Conservation (phyloP, 2,113 vertebrate species). For the Syngnathus typhle region DNA sequence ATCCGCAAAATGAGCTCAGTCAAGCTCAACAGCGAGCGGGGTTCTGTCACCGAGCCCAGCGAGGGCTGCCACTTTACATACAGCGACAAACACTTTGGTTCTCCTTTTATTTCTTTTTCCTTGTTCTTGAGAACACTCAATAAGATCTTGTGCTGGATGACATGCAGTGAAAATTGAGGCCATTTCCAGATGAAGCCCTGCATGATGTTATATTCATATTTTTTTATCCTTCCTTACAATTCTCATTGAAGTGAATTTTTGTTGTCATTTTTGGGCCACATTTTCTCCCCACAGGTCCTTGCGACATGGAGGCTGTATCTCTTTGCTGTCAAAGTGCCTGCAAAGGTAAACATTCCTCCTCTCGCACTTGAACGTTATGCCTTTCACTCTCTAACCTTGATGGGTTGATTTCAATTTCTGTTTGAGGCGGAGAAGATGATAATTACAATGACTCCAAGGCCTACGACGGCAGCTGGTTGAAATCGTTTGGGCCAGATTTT, state of each 20-base stretch:
- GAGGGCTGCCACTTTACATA: too few species aligned
- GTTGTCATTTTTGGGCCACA: constrained; percentile 21
- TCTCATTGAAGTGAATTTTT: neutral
- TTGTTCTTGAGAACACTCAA: too few species aligned
- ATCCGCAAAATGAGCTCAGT: too few species aligned
- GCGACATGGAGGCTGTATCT: constrained; percentile 83
- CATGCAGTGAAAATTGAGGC: neutral
- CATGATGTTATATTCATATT: too few species aligned
- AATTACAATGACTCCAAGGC: neutral
- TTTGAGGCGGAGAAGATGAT: constrained; percentile 19
- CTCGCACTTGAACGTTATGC: constrained; percentile 45
- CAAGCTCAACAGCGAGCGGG: too few species aligned
- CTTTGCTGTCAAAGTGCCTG: constrained; percentile 80
- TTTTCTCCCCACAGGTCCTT: constrained; percentile 68
- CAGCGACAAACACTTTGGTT: too few species aligned
- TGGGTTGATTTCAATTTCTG: constrained; percentile 39
- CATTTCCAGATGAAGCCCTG: neutral
- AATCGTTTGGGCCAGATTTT: constrained; percentile 16
- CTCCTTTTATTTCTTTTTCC: too few species aligned
- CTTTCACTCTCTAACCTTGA: constrained; percentile 48
- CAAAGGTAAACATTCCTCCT: constrained; percentile 74
- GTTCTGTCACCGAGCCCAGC: too few species aligned
- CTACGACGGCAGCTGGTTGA: neutral
- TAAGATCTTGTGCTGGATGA: neutral
- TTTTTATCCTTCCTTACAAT: neutral